These are phyloP conservation scores for Tenrec ecaudatus DNA, from an alignment of 2,113 vertebrate genomes.

Conservation along the genomic window DNA sequence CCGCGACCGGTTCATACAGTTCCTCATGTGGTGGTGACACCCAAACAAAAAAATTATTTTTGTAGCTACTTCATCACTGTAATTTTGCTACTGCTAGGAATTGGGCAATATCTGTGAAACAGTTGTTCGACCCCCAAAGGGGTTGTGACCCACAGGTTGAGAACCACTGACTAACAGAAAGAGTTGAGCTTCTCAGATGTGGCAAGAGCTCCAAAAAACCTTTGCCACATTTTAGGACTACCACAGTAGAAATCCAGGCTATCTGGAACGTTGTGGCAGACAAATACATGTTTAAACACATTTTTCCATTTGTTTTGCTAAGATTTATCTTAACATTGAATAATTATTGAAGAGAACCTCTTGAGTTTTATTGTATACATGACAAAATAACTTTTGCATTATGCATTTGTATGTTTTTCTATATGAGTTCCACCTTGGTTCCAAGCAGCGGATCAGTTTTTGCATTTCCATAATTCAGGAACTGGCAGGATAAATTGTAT, in stretches of 20 bases:
- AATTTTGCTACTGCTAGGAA: too few relatives aligned
- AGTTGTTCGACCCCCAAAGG: too few relatives aligned
- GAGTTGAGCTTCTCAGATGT: conserved; percentile 13
- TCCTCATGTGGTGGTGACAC: too few relatives aligned
- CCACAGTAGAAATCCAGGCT: conserved; percentile 21
- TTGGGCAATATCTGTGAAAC: too few relatives aligned
- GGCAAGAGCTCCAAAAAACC: conserved; percentile 27
- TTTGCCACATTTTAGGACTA: not conserved
- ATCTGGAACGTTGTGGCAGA: conserved; percentile 39
- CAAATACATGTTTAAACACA: conserved; percentile 4
- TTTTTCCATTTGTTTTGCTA: conserved; percentile 25
- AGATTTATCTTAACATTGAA: conserved; percentile 32
- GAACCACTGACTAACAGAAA: not conserved
- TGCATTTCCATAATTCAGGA: not conserved
- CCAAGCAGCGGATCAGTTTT: not conserved
- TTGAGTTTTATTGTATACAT: conserved; percentile 8
- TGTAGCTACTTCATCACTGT: too few relatives aligned
- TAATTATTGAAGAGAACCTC: conserved; percentile 42
- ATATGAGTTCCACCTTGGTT: conserved; percentile 3
- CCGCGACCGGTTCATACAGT: too few relatives aligned
- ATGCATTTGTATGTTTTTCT: not conserved
- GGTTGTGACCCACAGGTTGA: too few relatives aligned
- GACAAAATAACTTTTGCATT: not conserved
- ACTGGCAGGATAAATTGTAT: not conserved
- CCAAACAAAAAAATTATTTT: too few relatives aligned